phyloP scores from a whole-genome alignment of 1,140 invertebrate genomes.

The Drosophila sucinea region DNA sequence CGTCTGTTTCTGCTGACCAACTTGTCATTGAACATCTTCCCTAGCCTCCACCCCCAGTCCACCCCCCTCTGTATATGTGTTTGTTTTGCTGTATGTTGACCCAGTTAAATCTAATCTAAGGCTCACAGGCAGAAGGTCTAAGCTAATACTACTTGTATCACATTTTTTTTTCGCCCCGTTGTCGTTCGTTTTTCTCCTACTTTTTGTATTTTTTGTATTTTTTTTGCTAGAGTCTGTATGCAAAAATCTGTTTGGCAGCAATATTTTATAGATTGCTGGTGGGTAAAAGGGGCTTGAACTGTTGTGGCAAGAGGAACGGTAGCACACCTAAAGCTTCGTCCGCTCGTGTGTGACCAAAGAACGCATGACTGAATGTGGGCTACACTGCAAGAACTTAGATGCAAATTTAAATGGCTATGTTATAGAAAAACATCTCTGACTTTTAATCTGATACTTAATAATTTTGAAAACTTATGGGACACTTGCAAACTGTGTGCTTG shows the following conservation, averaged over 20 bases:
- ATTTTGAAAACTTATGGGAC: no score
- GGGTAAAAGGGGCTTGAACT: neutral
- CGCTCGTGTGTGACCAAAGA: conserved; percentile 36
- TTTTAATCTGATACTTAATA: no score
- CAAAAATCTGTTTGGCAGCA: conserved; percentile 62
- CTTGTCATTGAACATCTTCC: conserved; percentile 34
- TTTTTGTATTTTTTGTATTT: neutral
- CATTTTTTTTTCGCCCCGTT: neutral
- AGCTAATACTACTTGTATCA: conserved; percentile 13
- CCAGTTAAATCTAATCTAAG: conserved; percentile 64
- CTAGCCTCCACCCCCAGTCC: neutral
- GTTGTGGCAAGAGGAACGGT: neutral
- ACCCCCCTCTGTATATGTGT: neutral
- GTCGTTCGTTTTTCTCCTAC: neutral
- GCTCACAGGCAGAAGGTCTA: conserved; percentile 28
- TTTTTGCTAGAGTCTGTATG: conserved; percentile 44
- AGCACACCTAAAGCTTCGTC: conserved; percentile 9
- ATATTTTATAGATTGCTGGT: conserved; percentile 62
- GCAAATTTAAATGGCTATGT: neutral
- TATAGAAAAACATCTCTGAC: no score
- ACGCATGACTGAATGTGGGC: neutral
- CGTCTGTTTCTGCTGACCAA: conserved; percentile 56
- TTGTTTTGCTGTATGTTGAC: conserved; percentile 41
- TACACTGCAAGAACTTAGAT: neutral
- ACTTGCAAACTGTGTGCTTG: no score